Conservation (phyloP, 2,797 vertebrate genomes). For the Discoglossus pictus region DNA sequence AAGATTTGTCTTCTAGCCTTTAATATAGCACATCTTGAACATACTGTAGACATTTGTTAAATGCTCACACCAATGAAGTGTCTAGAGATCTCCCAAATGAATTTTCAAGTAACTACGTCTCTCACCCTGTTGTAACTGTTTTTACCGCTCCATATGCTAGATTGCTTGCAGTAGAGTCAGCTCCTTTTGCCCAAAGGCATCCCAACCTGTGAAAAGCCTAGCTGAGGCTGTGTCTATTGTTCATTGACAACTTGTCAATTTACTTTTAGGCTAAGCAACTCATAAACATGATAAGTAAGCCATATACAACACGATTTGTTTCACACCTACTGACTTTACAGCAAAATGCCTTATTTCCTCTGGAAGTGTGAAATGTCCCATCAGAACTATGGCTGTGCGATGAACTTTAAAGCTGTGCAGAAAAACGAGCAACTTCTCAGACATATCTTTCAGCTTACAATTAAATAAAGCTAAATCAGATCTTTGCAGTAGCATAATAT, state of each 20-base stretch:
- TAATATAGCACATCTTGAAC: neutral
- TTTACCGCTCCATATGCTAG: slow-evolving; percentile 76
- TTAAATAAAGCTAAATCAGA: slow-evolving; percentile 75
- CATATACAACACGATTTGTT: slow-evolving; percentile 79
- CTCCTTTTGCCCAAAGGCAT: slow-evolving; percentile 79
- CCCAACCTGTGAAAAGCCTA: slow-evolving; percentile 86
- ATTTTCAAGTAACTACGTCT: slow-evolving; percentile 71
- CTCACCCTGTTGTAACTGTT: slow-evolving; percentile 74
- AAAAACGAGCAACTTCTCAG: slow-evolving; percentile 63
- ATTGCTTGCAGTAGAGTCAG: slow-evolving; percentile 75
- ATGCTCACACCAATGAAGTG: slow-evolving; percentile 60
- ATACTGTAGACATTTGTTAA: slow-evolving; percentile 4
- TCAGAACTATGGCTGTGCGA: slow-evolving; percentile 74
- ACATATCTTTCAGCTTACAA: slow-evolving; percentile 63
- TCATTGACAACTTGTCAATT: slow-evolving; percentile 84
- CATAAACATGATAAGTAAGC: slow-evolving; percentile 78
- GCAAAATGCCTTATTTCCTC: slow-evolving; percentile 72
- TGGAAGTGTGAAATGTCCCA: slow-evolving; percentile 75
- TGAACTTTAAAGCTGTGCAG: slow-evolving; percentile 76
- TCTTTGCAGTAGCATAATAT: slow-evolving; percentile 68
- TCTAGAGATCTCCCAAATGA: slow-evolving; percentile 64
- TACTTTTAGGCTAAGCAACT: slow-evolving; percentile 81
- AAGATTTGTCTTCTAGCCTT: too few relatives aligned
- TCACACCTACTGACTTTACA: slow-evolving; percentile 77
- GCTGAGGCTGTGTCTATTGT: slow-evolving; percentile 75